These are phyloP conservation scores for Coelopa frigida DNA, from an alignment of 1,140 invertebrate genomes.

Conservation along the genomic window DNA sequence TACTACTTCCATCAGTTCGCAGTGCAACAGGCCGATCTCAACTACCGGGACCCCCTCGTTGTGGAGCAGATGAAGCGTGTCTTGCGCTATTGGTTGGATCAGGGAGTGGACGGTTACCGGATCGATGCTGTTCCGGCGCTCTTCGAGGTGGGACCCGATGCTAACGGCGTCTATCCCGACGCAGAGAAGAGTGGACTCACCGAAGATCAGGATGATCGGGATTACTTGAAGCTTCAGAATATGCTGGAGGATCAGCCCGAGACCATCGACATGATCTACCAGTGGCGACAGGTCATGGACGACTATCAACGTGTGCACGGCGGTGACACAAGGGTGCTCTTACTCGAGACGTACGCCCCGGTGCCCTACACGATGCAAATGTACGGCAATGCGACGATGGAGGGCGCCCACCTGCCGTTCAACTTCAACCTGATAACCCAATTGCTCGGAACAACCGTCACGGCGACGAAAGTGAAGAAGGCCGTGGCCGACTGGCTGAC, in stretches of 20 bases:
- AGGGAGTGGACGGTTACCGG: slow-evolving; percentile 67
- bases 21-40: slow-evolving; percentile 58
- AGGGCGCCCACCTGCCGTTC: slow-evolving; percentile 54
- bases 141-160: slow-evolving; percentile 48
- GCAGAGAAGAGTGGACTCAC: slow-evolving; percentile 44
- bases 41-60: slow-evolving; percentile 57
- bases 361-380: slow-evolving; percentile 49
- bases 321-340: slow-evolving; percentile 54
- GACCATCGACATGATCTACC: slow-evolving; percentile 53
- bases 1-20: slow-evolving; percentile 63
- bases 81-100: slow-evolving; percentile 64
- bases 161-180: slow-evolving; percentile 45
- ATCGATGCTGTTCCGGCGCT: slow-evolving; percentile 55
- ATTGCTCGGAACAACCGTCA: slow-evolving; percentile 42
- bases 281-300: slow-evolving; percentile 55
- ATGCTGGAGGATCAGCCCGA: slow-evolving; percentile 51
- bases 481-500: slow-evolving; percentile 50
- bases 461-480: slow-evolving; percentile 40
- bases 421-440: slow-evolving; percentile 50
- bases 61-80: slow-evolving; percentile 58
- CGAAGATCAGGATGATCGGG: slow-evolving; percentile 46
- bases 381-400: slow-evolving; percentile 50
- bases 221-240: slow-evolving; percentile 55
- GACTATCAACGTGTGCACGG: slow-evolving; percentile 46
- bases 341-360: slow-evolving; percentile 59